phyloP scores from a whole-genome alignment of 2,113 vertebrate species.

The Silurus asotus region DNA sequence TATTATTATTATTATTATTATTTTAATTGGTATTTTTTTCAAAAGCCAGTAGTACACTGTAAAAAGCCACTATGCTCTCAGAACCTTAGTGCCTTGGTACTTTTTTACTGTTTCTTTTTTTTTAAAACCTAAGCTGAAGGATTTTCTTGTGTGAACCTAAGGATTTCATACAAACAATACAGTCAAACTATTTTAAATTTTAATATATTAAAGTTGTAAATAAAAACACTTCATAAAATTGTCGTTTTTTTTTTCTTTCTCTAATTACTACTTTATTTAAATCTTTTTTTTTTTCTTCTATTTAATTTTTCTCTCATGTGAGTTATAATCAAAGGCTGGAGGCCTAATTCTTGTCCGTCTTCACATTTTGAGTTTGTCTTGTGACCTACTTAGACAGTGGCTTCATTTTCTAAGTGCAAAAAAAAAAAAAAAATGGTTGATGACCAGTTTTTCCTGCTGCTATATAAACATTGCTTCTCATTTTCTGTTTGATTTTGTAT shows the following conservation, averaged over 20 bases:
- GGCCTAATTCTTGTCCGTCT: not conserved
- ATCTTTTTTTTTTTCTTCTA: not conserved
- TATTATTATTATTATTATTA: not conserved
- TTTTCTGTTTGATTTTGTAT: not conserved
- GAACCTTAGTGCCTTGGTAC: slow-evolving; percentile 28
- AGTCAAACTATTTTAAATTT: slow-evolving; percentile 8
- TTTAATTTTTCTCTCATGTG: not conserved
- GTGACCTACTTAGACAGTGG: no score
- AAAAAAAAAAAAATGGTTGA: no score
- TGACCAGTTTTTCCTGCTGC: not conserved
- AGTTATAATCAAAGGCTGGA: not conserved
- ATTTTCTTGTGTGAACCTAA: slow-evolving; percentile 15
- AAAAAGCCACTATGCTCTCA: not conserved
- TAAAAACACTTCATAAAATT: not conserved
- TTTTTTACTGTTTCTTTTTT: slow-evolving; percentile 3
- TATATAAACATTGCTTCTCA: not conserved
- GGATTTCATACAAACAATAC: not conserved
- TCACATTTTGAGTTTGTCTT: not conserved
- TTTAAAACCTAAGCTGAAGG: not conserved
- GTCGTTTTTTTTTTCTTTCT: not conserved
- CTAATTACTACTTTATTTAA: not conserved
- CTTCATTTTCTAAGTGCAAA: no score
- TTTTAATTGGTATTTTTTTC: not conserved
- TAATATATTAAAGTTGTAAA: slow-evolving; percentile 62
- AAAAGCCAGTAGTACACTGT: slow-evolving; percentile 16